phyloP scores from a whole-genome alignment of 2,888 invertebrate genomes.

The Caenorhabditis sulstoni region DNA sequence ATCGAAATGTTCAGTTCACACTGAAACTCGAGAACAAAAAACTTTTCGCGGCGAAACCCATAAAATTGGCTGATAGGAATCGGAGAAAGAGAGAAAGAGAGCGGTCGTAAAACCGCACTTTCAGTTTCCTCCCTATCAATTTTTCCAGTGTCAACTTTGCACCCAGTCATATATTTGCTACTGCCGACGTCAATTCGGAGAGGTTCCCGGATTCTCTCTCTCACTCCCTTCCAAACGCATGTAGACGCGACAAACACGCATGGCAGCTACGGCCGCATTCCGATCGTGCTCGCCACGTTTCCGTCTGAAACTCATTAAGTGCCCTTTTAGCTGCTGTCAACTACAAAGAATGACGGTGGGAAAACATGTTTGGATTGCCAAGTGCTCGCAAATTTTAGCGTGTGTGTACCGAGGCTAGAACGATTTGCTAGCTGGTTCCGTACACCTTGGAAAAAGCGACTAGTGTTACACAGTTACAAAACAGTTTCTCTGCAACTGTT shows the following conservation, averaged over 20 bases:
- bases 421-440: too few relatives aligned
- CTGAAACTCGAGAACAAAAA: not conserved
- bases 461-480: too few relatives aligned
- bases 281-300: constrained; percentile 14
- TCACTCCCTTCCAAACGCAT: not conserved
- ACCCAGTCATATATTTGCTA: constrained; percentile 26
- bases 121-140: constrained; percentile 12
- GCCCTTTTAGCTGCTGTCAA: not conserved
- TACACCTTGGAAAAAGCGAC: too few relatives aligned
- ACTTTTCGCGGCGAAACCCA: constrained; percentile 36
- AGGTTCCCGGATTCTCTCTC: constrained; percentile 19
- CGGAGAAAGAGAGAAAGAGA: not conserved
- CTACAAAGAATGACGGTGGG: constrained; percentile 9
- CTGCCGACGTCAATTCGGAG: constrained; percentile 51
- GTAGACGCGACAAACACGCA: not conserved
- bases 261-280: constrained; percentile 22
- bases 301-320: constrained; percentile 9
- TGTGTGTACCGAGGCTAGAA: too few relatives aligned
- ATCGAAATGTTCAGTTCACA: constrained; percentile 31
- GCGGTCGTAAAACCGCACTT: constrained; percentile 32
- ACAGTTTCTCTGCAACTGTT: too few relatives aligned
- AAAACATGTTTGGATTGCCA: constrained; percentile 17
- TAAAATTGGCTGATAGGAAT: constrained; percentile 18
- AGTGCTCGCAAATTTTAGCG: too few relatives aligned
- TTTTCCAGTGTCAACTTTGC: constrained; percentile 50